Base-by-base conservation (phyloP, 2,797 vertebrate species). In the Halcyon leucocephala region DNA sequence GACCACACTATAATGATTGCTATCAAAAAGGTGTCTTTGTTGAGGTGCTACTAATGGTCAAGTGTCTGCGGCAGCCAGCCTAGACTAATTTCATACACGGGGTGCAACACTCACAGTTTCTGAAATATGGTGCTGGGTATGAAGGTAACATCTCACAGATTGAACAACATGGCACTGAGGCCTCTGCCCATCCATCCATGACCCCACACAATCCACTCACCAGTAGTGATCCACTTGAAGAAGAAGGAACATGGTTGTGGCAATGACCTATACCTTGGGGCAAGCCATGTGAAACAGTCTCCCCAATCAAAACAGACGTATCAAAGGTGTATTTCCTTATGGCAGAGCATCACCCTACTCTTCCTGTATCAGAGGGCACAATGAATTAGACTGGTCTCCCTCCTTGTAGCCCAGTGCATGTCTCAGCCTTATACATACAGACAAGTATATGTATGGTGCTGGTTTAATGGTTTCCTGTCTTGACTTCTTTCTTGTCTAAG, bases 241-340 rank as follows among this genome's bases (percentile, higher is more conserved):
- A 7, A 89, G 31, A 12, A 33, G n/a, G 37, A 70, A 24, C 0
- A 0, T 21, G 24, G 35, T 4, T 2, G 2, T 1, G 1, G 14
- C 37, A 80, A 17, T 11, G 55, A 42, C 13, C 25, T 52, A 17
- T 9, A 25, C 21, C 49, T 86, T 14, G 31, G 39, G 7, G 24
- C 31, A 66, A 70, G 24, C 41, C 73, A 24, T 1, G 1, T 19
- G 16, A 81, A 67, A 18, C 62, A 20, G 25, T 10, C 13, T 64
- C 14, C 28, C 54, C 0, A 24, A 57, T 3, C 2, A 3, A 42
- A 80, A 74, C 14, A 65, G 21, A 18, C 4, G 2, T 12, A 37
- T 2, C 51, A 29, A 39, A 55, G 9, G 20, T 33, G 0, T 15
- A 17, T 66, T 78, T 86, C 42, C 46, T 82, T 39, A 71, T 0